These are phyloP conservation scores for Brachionus paranguensis DNA, from an alignment of 1,140 invertebrate species.

Conservation along the genomic window DNA sequence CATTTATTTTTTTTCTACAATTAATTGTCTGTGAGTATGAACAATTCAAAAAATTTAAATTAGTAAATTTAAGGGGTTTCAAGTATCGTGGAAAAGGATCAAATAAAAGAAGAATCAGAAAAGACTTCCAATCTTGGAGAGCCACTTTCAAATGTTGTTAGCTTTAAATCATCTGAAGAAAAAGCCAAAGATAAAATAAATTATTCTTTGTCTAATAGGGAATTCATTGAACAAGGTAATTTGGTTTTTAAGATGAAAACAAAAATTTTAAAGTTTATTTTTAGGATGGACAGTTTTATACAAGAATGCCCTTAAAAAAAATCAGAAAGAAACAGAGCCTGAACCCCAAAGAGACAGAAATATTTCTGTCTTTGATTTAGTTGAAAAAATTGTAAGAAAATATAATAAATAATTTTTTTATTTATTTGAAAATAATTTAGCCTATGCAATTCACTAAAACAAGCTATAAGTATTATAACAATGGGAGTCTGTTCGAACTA, in stretches of 20 bases:
- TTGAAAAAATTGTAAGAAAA: background rate
- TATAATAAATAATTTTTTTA: background rate
- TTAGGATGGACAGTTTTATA: constrained; percentile 2
- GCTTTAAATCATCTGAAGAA: background rate
- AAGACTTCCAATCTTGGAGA: background rate
- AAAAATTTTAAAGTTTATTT: background rate
- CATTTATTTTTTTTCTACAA: too few relatives aligned
- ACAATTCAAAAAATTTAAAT: background rate
- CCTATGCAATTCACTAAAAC: background rate
- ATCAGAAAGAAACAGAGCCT: background rate
- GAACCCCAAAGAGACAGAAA: background rate
- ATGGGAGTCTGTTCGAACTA: background rate
- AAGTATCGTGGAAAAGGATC: background rate
- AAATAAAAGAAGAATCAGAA: background rate
- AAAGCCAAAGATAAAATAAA: background rate
- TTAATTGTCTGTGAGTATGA: too few relatives aligned
- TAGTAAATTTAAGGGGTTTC: background rate
- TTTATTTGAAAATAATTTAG: background rate
- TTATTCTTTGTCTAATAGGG: background rate
- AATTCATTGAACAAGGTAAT: constrained; percentile 11
- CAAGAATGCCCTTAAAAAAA: background rate
- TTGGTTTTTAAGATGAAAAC: background rate
- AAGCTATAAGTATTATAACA: background rate
- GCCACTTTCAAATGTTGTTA: background rate
- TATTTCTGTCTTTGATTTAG: background rate